Conservation (phyloP, 2,113 vertebrate species). For the Rhynchopsitta pachyrhyncha region DNA sequence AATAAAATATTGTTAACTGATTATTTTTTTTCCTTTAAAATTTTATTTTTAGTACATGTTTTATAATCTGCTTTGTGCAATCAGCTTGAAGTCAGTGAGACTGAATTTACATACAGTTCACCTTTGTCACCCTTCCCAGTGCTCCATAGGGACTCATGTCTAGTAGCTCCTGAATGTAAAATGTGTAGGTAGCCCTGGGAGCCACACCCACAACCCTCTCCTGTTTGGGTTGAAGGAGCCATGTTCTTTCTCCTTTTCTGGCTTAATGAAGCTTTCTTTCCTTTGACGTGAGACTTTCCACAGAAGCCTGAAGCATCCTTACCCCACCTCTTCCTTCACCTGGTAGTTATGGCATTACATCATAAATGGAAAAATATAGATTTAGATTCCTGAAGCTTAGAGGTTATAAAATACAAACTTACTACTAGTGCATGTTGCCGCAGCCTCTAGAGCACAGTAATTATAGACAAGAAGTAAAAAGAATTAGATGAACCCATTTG, state of each 20-base stretch:
- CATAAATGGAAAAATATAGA: neutral
- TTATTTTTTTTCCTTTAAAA: neutral
- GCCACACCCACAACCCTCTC: neutral
- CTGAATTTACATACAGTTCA: neutral
- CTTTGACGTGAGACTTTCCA: neutral
- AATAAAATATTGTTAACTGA: neutral
- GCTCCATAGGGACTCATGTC: neutral
- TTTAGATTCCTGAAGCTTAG: neutral
- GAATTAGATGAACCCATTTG: neutral
- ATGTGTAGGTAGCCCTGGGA: fast-evolving
- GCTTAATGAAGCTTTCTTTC: neutral
- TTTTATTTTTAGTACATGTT: neutral
- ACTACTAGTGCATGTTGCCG: neutral
- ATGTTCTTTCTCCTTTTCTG: neutral
- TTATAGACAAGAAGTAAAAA: neutral
- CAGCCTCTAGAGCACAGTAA: neutral
- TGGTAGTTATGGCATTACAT: neutral
- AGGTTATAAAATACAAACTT: neutral
- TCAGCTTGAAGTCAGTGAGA: neutral
- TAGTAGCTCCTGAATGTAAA: neutral
- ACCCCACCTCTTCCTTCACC: neutral
- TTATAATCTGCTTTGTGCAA: neutral
- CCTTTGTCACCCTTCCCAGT: neutral
- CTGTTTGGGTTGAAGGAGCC: neutral
- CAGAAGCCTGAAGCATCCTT: neutral